phyloP scores from a whole-genome alignment of 2,888 invertebrate genomes.

The Ceraclea dissimilis region DNA sequence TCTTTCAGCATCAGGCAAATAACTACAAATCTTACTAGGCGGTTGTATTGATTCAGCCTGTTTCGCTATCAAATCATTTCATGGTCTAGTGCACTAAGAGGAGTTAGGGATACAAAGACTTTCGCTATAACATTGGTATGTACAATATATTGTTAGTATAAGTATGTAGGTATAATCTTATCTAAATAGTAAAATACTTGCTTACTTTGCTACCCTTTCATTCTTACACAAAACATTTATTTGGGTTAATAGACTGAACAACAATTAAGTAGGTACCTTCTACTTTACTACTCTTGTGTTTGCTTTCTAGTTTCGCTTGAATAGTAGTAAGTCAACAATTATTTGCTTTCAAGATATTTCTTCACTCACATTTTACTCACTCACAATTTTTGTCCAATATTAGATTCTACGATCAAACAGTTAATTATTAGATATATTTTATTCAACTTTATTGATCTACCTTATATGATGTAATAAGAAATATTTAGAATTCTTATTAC shows the following conservation, averaged over 20 bases:
- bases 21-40: constrained; percentile 2
- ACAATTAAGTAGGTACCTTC: no score
- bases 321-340: no score
- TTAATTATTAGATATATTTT: no score
- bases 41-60: constrained; percentile 14
- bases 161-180: neutral
- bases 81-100: constrained; percentile 19
- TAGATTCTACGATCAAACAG: no score
- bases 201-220: neutral
- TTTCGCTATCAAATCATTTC: constrained; percentile 17
- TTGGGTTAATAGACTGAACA: neutral
- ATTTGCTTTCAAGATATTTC: no score
- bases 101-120: constrained; percentile 8
- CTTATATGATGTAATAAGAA: no score
- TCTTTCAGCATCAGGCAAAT: neutral
- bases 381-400: no score
- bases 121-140: neutral
- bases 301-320: no score
- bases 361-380: no score
- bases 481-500: no score
- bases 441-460: no score
- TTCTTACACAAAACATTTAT: neutral
- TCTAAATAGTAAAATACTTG: neutral
- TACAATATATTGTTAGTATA: neutral
- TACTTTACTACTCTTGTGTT: no score